Evolutionary conservation across 2,797 vertebrate genomes (phyloP).

Genomic region (Lateolabrax maculatus): DNA sequence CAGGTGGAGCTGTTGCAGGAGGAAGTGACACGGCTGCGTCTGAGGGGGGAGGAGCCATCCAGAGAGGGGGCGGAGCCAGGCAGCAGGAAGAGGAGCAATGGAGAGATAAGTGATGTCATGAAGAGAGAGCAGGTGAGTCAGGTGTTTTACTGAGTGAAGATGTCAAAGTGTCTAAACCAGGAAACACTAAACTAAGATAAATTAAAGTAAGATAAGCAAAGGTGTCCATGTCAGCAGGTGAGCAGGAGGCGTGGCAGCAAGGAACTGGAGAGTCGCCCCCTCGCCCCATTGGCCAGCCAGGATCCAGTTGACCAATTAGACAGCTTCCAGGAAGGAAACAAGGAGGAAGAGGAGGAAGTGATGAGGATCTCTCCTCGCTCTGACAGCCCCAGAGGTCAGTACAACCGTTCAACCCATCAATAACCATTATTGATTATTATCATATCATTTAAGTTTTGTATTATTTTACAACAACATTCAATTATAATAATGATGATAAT

Average conservation of each 20-base stretch:
- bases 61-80: slow-evolving; percentile 62
- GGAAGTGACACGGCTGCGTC: slow-evolving; percentile 86
- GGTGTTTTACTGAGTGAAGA: background rate
- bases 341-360: slow-evolving; percentile 79
- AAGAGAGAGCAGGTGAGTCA: slow-evolving; percentile 69
- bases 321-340: slow-evolving; percentile 74
- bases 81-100: slow-evolving; percentile 53
- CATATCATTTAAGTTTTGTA: background rate
- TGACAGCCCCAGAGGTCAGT: slow-evolving; percentile 81
- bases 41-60: slow-evolving; percentile 83
- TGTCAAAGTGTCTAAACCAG: background rate
- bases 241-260: slow-evolving; percentile 68
- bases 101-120: slow-evolving; percentile 38
- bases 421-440: rapidly evolving
- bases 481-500: background rate
- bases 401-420: background rate
- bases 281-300: slow-evolving; percentile 78
- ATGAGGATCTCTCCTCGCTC: slow-evolving; percentile 84
- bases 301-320: slow-evolving; percentile 80
- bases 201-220: background rate
- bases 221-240: slow-evolving; percentile 33
- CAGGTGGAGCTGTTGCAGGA: slow-evolving; percentile 87
- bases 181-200: background rate
- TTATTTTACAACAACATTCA: too few species aligned
- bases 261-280: slow-evolving; percentile 58